These are phyloP conservation scores for Lampris megalopsis DNA, from an alignment of 2,113 vertebrate species.

Conservation along the genomic window DNA sequence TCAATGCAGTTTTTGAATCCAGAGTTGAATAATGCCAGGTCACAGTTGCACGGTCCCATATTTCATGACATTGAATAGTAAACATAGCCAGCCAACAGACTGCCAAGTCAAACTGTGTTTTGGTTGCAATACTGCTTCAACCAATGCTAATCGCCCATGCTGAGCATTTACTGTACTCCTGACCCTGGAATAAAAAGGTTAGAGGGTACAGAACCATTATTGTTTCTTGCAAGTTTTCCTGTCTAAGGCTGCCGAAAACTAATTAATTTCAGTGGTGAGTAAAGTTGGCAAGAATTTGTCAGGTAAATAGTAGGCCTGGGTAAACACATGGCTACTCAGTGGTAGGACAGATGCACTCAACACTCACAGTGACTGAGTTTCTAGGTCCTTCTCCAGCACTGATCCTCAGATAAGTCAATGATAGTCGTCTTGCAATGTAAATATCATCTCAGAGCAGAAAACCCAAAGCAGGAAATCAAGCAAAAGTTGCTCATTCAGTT, in stretches of 20 bases:
- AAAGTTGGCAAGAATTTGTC: conserved; percentile 74
- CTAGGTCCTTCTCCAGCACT: not conserved
- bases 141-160: conserved; percentile 11
- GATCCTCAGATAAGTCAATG: not conserved
- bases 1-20: too few relatives aligned
- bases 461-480: not conserved
- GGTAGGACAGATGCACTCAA: conserved; percentile 14
- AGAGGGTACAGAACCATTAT: not conserved
- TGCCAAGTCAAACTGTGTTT: conserved; percentile 52
- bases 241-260: not conserved
- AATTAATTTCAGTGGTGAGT: conserved; percentile 39
- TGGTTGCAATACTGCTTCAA: conserved; percentile 15
- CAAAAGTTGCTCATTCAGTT: too few relatives aligned
- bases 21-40: too few relatives aligned
- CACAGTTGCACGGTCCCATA: not conserved
- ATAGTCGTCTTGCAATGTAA: not conserved
- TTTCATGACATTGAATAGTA: conserved; percentile 43
- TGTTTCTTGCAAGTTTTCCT: conserved; percentile 28
- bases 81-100: conserved; percentile 32
- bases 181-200: conserved; percentile 18
- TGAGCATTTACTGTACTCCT: conserved; percentile 45
- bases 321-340: conserved; percentile 58
- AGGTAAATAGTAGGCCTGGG: conserved; percentile 69
- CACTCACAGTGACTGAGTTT: conserved; percentile 7
- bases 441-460: not conserved